Base-by-base conservation (phyloP, 2,888 invertebrate genomes). In the Epistrophe grossulariae region DNA sequence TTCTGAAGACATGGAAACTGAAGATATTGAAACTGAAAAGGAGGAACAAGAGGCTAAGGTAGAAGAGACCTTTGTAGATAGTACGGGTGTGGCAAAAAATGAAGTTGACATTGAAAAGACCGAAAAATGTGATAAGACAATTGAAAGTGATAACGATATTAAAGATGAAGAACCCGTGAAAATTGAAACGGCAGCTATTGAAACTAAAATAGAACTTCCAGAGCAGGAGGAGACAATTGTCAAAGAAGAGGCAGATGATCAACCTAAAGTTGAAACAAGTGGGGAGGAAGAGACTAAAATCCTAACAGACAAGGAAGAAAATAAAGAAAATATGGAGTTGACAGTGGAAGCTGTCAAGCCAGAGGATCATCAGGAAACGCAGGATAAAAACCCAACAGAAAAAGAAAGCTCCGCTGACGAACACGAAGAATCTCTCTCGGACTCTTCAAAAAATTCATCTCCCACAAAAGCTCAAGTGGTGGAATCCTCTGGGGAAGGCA, bases 401-500 rank as follows among this genome's bases (percentile, higher is more conserved):
- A 80, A 74, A 19, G 80, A 83, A 17, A 74, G 17, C 11, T 31
- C 57, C 0, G 10, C 31, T 9, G 70, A 88, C 28, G 81, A 60
- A 45, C 66, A 80, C 7, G 79, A 83, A 11, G 83, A 90, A 24
- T 88, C 90, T 5, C 88, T 89, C 4, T 71, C 89, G 9, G 73
- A 78, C 4, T 81, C 89, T 2, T 73, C 89, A n/a, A 88, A 74
- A 35, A 70, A 31, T 17, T 78, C 62, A 48, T 88, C 88, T 6
- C 87, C 88, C 2, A 52, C 52, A n/a, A 90, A 90, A 80, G 35
- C 38, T 1, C 66, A 76, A 45, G 48, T 8, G 8, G 59, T 11
- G 4, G 73, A 82, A 59, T 79, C 66, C 1, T 89, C 89, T 31
- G 89, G 88, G 45, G 90, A 90, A 40, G 88, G 89, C 24, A 50